These are phyloP conservation scores for Boloria euphrosyne DNA, from an alignment of 2,888 invertebrate species.

Conservation along the genomic window DNA sequence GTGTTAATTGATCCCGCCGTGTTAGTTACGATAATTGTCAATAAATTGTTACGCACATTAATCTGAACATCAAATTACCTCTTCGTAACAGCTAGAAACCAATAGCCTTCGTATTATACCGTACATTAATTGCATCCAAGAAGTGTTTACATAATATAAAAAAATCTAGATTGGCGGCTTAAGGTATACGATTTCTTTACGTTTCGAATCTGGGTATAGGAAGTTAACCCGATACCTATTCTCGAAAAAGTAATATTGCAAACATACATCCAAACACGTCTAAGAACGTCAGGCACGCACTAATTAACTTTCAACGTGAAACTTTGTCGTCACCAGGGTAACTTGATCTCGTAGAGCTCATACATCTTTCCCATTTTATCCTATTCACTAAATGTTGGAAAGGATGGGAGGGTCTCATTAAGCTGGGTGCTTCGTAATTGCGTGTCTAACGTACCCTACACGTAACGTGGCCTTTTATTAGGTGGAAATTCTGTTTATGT, in stretches of 20 bases:
- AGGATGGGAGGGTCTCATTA: conserved; percentile 61
- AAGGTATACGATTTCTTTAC: conserved; percentile 30
- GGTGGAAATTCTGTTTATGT: conserved; percentile 79
- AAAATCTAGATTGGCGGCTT: conserved; percentile 4
- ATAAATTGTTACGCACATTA: conserved; percentile 78
- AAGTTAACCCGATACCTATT: conserved; percentile 50
- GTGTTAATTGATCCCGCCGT: conserved; percentile 77
- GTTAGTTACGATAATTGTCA: conserved; percentile 77
- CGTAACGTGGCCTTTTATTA: conserved; percentile 80
- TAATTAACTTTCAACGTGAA: conserved; percentile 81
- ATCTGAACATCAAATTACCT: conserved; percentile 74
- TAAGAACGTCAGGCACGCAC: conserved; percentile 75
- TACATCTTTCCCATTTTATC: conserved; percentile 58
- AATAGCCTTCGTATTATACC: conserved; percentile 46
- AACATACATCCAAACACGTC: conserved; percentile 65
- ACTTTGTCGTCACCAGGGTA: conserved; percentile 69
- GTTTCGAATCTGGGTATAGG: conserved; percentile 37
- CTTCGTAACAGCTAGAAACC: conserved; percentile 56
- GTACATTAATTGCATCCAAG: conserved; percentile 6
- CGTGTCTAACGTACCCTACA: conserved; percentile 78
- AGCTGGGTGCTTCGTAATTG: conserved; percentile 71
- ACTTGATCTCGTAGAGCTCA: conserved; percentile 59
- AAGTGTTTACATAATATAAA: conserved; percentile 2
- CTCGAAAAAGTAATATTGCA: conserved; percentile 56
- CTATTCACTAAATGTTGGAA: conserved; percentile 50